Conservation (phyloP, 2,888 invertebrate species). For the Mayetiola destructor region DNA sequence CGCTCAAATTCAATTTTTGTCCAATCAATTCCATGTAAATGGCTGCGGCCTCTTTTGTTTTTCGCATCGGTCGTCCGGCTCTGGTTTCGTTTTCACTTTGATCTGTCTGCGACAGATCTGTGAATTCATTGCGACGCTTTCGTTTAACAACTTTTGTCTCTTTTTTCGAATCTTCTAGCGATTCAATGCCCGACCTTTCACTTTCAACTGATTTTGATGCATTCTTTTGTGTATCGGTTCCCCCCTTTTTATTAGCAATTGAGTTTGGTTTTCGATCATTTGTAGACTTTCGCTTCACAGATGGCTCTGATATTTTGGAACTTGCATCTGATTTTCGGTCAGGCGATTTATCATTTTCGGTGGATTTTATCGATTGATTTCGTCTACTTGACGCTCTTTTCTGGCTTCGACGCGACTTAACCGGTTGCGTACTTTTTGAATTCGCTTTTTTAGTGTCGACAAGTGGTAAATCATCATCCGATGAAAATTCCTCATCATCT, state of each 20-base stretch:
- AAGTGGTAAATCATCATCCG: conserved; percentile 41
- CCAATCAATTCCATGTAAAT: conserved; percentile 60
- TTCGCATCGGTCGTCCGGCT: conserved; percentile 42
- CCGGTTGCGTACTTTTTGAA: background rate
- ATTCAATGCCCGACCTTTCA: conserved; percentile 14
- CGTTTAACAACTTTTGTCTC: background rate
- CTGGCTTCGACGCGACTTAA: background rate
- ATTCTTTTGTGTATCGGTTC: background rate
- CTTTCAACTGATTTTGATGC: conserved; percentile 17
- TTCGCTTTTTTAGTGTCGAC: background rate
- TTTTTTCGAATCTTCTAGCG: background rate
- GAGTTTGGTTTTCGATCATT: conserved; percentile 16
- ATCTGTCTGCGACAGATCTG: conserved; percentile 20
- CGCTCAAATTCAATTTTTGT: conserved; percentile 49
- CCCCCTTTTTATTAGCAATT: conserved; percentile 14
- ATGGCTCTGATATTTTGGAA: conserved; percentile 19
- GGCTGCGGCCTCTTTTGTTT: conserved; percentile 61
- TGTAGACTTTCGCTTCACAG: conserved; percentile 20
- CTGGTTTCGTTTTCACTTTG: conserved; percentile 20
- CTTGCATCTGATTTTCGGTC: conserved; percentile 18
- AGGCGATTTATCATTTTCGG: conserved; percentile 14
- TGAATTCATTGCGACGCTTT: conserved; percentile 14
- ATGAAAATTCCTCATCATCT: conserved; percentile 33
- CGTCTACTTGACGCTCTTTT: background rate
- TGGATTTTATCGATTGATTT: background rate